Conservation (phyloP, 2,888 invertebrate species). For the Amphipyra tragopoginis region DNA sequence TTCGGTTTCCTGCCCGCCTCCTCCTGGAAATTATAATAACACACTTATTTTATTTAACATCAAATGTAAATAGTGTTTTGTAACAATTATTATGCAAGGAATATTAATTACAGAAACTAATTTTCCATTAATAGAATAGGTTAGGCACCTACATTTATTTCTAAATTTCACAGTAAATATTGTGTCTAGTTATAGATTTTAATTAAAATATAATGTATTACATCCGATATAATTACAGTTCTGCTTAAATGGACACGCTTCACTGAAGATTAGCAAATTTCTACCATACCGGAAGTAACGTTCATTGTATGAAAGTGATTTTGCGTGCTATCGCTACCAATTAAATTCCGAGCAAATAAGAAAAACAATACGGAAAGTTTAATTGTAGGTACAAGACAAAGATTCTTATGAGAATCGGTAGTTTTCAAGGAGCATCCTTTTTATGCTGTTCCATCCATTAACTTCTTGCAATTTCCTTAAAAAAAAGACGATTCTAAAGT, state of each 20-base stretch:
- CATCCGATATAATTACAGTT: slow-evolving; percentile 27
- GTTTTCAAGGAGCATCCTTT: slow-evolving; percentile 15
- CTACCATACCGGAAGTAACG: slow-evolving; percentile 15
- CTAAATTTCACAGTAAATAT: no score
- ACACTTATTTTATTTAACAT: neutral
- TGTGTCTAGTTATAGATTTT: no score
- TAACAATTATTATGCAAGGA: no score
- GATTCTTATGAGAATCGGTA: neutral
- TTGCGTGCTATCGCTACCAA: slow-evolving; percentile 6
- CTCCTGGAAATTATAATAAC: slow-evolving; percentile 16
- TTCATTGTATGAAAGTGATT: slow-evolving; percentile 22
- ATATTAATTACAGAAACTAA: no score
- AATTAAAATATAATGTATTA: neutral
- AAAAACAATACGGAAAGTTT: slow-evolving; percentile 1
- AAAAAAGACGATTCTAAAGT: slow-evolving; percentile 16
- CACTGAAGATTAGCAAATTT: slow-evolving; percentile 41
- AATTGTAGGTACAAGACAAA: neutral
- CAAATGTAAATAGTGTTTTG: no score
- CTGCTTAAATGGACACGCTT: slow-evolving; percentile 31
- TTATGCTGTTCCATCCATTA: slow-evolving; percentile 6
- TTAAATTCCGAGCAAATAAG: slow-evolving; percentile 12
- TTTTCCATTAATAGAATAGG: no score
- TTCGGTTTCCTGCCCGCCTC: slow-evolving; percentile 29
- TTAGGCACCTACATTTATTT: no score
- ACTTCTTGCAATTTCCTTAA: slow-evolving; percentile 32